phyloP scores from a whole-genome alignment of 2,113 vertebrate genomes.

The Pongo abelii region DNA sequence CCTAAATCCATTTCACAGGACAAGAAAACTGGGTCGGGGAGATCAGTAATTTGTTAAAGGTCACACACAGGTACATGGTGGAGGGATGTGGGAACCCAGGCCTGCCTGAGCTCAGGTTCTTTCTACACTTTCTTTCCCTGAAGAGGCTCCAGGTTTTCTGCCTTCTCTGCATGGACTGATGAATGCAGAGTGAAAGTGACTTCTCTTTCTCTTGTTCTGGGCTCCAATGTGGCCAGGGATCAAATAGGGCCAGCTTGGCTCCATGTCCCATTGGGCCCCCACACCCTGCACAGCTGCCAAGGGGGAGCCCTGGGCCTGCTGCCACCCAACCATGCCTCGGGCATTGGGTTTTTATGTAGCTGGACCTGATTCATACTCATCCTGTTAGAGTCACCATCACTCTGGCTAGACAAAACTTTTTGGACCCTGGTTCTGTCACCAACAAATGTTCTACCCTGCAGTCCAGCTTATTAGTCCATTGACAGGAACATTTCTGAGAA shows the following conservation, averaged over 20 bases:
- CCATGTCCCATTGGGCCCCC: not conserved
- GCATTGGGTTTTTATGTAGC: not conserved
- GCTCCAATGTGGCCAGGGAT: no score
- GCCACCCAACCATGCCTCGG: not conserved
- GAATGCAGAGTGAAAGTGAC: not conserved
- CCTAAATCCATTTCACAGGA: not conserved
- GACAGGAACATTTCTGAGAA: not conserved
- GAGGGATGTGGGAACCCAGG: not conserved
- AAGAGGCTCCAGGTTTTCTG: not conserved
- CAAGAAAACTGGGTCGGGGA: not conserved
- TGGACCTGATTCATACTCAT: not conserved
- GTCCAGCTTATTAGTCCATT: not conserved
- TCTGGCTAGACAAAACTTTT: not conserved
- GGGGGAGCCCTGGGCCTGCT: no score
- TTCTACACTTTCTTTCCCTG: not conserved
- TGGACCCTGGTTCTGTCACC: not conserved
- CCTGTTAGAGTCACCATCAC: no score
- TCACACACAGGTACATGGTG: no score
- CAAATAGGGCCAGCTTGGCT: not conserved
- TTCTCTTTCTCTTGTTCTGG: not conserved
- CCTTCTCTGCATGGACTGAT: not conserved
- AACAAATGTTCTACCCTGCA: not conserved
- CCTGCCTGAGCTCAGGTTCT: not conserved
- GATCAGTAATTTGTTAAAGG: not conserved
- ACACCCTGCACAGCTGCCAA: not conserved